phyloP scores from a whole-genome alignment of 2,888 invertebrate genomes.

The Pterobdella sp. region DNA sequence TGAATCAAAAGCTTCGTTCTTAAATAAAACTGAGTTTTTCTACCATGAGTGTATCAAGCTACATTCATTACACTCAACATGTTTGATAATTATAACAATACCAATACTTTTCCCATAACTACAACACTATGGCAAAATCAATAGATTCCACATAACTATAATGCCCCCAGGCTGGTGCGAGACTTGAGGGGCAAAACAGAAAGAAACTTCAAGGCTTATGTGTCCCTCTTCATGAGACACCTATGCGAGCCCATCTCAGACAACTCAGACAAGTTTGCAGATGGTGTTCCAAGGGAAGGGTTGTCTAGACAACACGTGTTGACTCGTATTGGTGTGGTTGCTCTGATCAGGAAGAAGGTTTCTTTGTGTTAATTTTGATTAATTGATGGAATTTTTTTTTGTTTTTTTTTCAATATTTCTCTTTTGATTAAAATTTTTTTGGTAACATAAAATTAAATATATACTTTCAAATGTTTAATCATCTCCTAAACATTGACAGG shows the following conservation, averaged over 20 bases:
- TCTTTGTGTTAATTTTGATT: background rate
- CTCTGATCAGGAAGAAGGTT: constrained; percentile 83
- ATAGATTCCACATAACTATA: background rate
- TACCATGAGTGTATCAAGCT: no score
- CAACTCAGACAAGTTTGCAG: constrained; percentile 37
- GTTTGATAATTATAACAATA: background rate
- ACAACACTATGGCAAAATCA: background rate
- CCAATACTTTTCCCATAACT: background rate
- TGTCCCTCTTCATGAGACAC: constrained; percentile 40
- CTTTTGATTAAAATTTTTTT: background rate
- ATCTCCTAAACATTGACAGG: constrained; percentile 31
- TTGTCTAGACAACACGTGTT: constrained; percentile 87
- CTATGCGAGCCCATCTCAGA: constrained; percentile 39
- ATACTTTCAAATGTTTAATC: no score
- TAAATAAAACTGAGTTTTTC: no score
- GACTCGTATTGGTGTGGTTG: constrained; percentile 94
- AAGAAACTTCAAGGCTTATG: constrained; percentile 57
- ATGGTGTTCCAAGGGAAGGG: constrained; percentile 60
- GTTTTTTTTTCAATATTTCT: background rate
- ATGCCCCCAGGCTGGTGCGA: constrained; percentile 36
- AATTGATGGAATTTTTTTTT: no score
- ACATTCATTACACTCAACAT: no score
- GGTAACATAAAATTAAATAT: no score
- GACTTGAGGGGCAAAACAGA: constrained; percentile 39
- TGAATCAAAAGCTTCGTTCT: no score